Evolutionary conservation across 2,888 invertebrate genomes (phyloP), one percentile per base, ranked within the genome.

Genomic region (Scelioninae gen. 1): DNA sequence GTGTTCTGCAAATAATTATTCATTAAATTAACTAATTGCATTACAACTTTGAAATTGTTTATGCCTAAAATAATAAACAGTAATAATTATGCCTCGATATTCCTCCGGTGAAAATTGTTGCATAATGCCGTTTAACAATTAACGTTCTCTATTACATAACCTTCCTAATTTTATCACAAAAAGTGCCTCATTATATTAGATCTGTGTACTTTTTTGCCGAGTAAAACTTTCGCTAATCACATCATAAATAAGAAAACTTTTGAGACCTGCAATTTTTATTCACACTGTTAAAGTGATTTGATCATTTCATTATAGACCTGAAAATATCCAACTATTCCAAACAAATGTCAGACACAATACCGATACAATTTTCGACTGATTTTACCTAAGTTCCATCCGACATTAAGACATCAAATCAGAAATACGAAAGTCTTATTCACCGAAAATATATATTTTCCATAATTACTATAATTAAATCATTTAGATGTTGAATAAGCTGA

Each of bases 401-500:
- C 31, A 45, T 40, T 6, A 31, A 62, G 8, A 13, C 15, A 5
- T 31, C 10, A 38, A 29, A 23, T 23, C 4, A 2, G 23, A 23
- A 23, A 23, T 23, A 4, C 4, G 23, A 23, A 23, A 23, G 2
- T 23, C 23, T 1, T 38, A 11, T 34, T 16, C 15, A 11, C 16
- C 4, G 13, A 31, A 72, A 51, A 38, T 65, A 60, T 63, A 5
- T 38, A 53, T 65, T 74, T 65, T 31, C 53, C 34, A 66, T 58
- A 75, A 66, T 75, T 49, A 75, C 40, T 58, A 32, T 40, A 45
- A 62, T 62, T 31, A 62, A 62, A 62, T 8, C 23, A 38, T 40
- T 58, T 40, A 23, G 23, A 16, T 13, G 51, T 47, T 58, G 69
- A 69, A 69, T 58, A 62, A 13, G 65, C n/a, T 82, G 84, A 85